Conservation (phyloP, 1,140 invertebrate genomes). For the Aphis gossypii region DNA sequence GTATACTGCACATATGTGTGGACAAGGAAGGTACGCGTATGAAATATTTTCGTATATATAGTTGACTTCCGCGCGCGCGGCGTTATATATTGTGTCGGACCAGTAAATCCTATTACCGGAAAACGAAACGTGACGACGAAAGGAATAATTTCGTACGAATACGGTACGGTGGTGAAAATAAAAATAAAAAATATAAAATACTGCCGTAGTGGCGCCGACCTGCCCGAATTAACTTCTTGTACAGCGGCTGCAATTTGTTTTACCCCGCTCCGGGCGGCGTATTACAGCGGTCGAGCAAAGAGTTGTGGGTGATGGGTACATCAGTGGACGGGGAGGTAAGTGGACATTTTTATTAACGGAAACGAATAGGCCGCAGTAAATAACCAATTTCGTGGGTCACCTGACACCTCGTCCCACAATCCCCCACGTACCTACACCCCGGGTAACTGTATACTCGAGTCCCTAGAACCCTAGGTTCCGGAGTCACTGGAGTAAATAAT, state of each 20-base stretch:
- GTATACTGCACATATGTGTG: background rate
- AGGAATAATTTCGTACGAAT: background rate
- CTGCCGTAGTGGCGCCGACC: too few relatives aligned
- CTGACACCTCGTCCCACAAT: background rate
- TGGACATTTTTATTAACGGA: conserved; percentile 49
- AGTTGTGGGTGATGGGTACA: background rate
- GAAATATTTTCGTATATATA: background rate
- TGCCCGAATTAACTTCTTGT: conserved; percentile 23
- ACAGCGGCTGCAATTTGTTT: background rate
- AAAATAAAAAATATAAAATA: conserved; percentile 23
- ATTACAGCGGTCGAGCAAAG: background rate
- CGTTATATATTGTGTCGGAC: conserved; percentile 22
- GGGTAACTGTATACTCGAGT: background rate
- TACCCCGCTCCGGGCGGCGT: background rate
- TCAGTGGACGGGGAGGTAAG: background rate
- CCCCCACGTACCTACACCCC: background rate
- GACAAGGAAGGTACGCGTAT: background rate
- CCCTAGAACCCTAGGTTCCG: background rate
- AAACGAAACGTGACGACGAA: conserved; percentile 22
- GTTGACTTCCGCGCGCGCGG: background rate
- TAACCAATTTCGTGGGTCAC: conserved; percentile 51
- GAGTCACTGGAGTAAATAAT: background rate
- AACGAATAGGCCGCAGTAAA: conserved; percentile 34
- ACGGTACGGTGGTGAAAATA: background rate
- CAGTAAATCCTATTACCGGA: conserved; percentile 44